These are phyloP conservation scores for Porites cylindrica DNA, from an alignment of 92 coral and sea anemone species.

Conservation along the genomic window DNA sequence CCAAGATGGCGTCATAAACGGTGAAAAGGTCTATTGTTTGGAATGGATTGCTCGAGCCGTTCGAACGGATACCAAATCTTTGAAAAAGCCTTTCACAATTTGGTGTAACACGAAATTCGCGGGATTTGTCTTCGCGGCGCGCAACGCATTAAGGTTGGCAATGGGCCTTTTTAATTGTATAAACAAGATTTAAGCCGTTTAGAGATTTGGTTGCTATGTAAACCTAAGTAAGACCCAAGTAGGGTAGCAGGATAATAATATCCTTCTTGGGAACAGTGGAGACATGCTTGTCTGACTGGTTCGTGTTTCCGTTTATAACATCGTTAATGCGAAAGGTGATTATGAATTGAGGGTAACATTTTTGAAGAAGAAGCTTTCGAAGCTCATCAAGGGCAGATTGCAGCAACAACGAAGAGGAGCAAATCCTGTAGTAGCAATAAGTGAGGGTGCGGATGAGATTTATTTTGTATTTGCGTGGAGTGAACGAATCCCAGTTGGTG, in stretches of 20 bases:
- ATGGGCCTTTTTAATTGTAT: not conserved
- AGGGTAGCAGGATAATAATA: too few relatives aligned
- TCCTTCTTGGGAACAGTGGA: too few relatives aligned
- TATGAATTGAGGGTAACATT: not conserved
- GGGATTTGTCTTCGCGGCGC: too few relatives aligned
- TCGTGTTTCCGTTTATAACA: not conserved
- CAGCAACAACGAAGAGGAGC: not conserved
- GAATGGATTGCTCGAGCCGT: too few relatives aligned
- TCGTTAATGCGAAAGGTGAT: not conserved
- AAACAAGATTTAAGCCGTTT: not conserved
- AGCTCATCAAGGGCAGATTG: not conserved
- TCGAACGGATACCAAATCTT: too few relatives aligned
- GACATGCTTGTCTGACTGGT: not conserved
- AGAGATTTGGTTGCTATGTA: not conserved
- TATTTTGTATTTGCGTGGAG: conserved; percentile 3
- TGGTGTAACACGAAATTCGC: too few relatives aligned
- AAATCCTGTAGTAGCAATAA: not conserved
- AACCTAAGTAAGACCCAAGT: too few relatives aligned
- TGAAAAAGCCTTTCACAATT: too few relatives aligned
- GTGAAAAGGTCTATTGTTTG: too few relatives aligned
- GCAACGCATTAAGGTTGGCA: too few relatives aligned
- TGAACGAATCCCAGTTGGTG: conserved; percentile 3
- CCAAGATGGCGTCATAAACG: too few relatives aligned
- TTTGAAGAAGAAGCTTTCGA: not conserved
- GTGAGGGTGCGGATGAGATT: not conserved